phyloP scores from a whole-genome alignment of 64 coral and sea anemone genomes.

The Montipora sp. region DNA sequence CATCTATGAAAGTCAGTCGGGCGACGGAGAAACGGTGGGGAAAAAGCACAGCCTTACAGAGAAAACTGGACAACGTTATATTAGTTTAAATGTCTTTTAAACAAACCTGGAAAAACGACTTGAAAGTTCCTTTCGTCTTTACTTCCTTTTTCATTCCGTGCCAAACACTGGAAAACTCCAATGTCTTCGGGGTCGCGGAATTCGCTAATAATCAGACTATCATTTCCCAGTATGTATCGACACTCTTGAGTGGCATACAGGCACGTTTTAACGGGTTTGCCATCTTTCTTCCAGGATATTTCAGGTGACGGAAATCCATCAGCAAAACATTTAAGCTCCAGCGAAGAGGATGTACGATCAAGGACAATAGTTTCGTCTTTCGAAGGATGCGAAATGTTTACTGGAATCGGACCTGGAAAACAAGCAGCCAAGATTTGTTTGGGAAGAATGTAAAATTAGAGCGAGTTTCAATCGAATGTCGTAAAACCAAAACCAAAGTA shows the following conservation, averaged over 20 bases:
- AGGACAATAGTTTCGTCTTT: not conserved
- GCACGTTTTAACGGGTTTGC: not conserved
- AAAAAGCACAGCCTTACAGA: too few species aligned
- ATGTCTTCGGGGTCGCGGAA: not conserved
- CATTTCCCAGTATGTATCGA: too few species aligned
- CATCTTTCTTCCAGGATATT: slow-evolving; percentile 19
- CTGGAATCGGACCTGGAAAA: not conserved
- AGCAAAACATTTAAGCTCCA: not conserved
- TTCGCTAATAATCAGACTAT: not conserved
- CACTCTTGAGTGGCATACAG: too few species aligned
- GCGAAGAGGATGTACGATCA: not conserved
- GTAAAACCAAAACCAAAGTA: too few species aligned
- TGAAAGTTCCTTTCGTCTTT: too few species aligned
- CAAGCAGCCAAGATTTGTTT: too few species aligned
- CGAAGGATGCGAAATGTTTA: not conserved
- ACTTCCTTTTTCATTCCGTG: not conserved
- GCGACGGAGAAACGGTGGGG: too few species aligned
- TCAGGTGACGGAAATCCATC: not conserved
- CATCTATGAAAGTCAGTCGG: too few species aligned
- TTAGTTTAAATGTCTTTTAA: not conserved
- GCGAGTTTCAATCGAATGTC: too few species aligned
- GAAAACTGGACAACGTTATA: too few species aligned
- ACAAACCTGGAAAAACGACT: not conserved
- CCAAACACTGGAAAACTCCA: not conserved
- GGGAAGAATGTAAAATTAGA: too few species aligned